Percentiles rank a stretch among this genome's conserved stretches.
These are phyloP conservation scores for Epizoanthus stellaris DNA, from an alignment of 92 coral and sea anemone genomes.

Conservation along the genomic window DNA sequence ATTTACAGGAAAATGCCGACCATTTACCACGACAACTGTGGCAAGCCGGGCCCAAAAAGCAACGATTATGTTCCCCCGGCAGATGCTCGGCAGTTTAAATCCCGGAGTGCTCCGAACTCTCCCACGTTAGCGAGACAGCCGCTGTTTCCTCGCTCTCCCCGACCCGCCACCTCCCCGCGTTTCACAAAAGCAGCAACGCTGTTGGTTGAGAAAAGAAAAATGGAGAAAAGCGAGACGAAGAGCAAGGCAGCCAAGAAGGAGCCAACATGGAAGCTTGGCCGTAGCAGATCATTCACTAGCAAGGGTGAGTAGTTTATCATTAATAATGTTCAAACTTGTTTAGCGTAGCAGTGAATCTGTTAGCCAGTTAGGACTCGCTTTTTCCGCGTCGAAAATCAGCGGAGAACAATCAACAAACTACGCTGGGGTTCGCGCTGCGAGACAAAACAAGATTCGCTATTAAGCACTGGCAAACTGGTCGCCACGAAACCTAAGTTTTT, in stretches of 20 bases:
- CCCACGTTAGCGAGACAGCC: constrained; percentile 75
- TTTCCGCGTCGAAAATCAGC: constrained; percentile 12
- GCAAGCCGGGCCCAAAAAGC: constrained; percentile 97
- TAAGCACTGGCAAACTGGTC: no score
- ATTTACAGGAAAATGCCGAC: constrained; percentile 91
- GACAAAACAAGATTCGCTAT: no score
- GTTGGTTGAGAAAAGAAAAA: constrained; percentile 65
- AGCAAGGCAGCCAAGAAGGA: constrained; percentile 36
- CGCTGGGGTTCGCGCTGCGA: no score
- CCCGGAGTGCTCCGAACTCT: constrained; percentile 96
- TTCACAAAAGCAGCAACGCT: constrained; percentile 67
- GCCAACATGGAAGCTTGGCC: constrained; percentile 59
- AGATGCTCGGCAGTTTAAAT: constrained; percentile 88
- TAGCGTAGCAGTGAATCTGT: background rate
- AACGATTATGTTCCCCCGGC: constrained; percentile 91
- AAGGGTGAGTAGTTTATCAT: constrained; percentile 66
- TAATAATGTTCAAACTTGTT: background rate
- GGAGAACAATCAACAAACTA: no score
- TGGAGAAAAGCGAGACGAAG: constrained; percentile 63
- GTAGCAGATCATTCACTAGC: constrained; percentile 92
- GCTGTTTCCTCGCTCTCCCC: constrained; percentile 77
- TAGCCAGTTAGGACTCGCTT: constrained; percentile 21
- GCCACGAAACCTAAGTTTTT: no score
- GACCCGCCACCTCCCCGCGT: constrained; percentile 64
- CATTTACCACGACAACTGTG: constrained; percentile 89